These are phyloP conservation scores for Acanthurus lineatus DNA, from an alignment of 2,797 vertebrate species.

Conservation along the genomic window DNA sequence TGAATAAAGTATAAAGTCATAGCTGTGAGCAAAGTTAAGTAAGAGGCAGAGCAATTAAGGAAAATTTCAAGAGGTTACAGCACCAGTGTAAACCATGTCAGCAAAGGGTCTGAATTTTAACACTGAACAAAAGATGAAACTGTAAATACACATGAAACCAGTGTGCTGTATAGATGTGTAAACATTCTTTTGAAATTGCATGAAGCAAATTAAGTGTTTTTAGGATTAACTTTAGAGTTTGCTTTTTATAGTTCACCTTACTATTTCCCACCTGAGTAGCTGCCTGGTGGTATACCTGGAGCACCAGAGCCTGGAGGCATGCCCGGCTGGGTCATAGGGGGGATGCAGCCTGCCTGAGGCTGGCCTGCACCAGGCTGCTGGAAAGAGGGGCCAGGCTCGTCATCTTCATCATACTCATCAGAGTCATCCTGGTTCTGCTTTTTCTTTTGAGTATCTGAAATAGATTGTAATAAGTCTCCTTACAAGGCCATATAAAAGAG, in stretches of 20 bases:
- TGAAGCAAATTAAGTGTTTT: background rate
- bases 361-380: constrained; percentile 89
- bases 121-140: background rate
- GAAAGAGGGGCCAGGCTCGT: constrained; percentile 93
- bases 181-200: background rate
- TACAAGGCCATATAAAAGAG: background rate
- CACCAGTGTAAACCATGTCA: background rate
- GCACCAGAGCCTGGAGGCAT: constrained; percentile 88
- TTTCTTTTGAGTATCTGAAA: constrained; percentile 92
- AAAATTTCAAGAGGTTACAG: background rate
- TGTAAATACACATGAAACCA: background rate
- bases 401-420: constrained; percentile 92
- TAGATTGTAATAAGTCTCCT: background rate
- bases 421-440: constrained; percentile 93
- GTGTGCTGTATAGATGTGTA: background rate
- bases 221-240: background rate
- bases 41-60: background rate
- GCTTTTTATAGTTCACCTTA: background rate
- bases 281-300: constrained; percentile 91
- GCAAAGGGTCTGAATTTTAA: background rate
- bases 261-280: constrained; percentile 69
- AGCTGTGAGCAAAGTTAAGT: no score
- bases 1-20: no score
- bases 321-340: constrained; percentile 91
- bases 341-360: constrained; percentile 89